A percentile compares a stretch with the other conserved stretches of the same genome.
Conservation (phyloP, 1,140 invertebrate genomes). For the Scaptomyza pallida region DNA sequence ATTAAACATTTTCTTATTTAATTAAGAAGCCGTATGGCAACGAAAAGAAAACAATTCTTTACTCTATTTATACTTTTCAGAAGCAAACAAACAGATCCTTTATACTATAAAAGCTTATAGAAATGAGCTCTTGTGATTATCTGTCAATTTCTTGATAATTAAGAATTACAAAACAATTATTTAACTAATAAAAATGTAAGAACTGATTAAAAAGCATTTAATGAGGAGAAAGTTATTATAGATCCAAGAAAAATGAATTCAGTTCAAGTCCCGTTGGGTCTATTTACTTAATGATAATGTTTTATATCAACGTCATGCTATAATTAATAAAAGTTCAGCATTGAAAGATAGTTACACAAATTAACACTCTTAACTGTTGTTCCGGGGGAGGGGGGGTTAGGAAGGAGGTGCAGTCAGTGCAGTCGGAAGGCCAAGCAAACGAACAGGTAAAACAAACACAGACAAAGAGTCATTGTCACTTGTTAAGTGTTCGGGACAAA, state of each 20-base stretch:
- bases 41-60: constrained; percentile 31
- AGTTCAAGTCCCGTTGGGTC: neutral
- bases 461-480: constrained; percentile 68
- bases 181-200: constrained; percentile 21
- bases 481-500: constrained; percentile 56
- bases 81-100: constrained; percentile 54
- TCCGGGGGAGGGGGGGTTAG: constrained; percentile 1
- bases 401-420: neutral
- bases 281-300: neutral
- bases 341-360: constrained; percentile 34
- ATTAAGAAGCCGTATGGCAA: constrained; percentile 34
- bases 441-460: constrained; percentile 29
- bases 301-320: constrained; percentile 3
- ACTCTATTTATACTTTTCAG: constrained; percentile 10
- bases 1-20: constrained; percentile 51
- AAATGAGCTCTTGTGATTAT: constrained; percentile 40
- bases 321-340: constrained; percentile 17
- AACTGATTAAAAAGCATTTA: neutral
- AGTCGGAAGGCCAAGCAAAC: neutral
- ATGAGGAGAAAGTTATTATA: neutral
- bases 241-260: neutral
- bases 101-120: neutral
- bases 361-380: constrained; percentile 61
- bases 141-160: constrained; percentile 54
- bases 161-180: constrained; percentile 23